These are phyloP conservation scores for Nothobranchius kuhntae DNA, from an alignment of 2,113 vertebrate genomes.

Conservation along the genomic window DNA sequence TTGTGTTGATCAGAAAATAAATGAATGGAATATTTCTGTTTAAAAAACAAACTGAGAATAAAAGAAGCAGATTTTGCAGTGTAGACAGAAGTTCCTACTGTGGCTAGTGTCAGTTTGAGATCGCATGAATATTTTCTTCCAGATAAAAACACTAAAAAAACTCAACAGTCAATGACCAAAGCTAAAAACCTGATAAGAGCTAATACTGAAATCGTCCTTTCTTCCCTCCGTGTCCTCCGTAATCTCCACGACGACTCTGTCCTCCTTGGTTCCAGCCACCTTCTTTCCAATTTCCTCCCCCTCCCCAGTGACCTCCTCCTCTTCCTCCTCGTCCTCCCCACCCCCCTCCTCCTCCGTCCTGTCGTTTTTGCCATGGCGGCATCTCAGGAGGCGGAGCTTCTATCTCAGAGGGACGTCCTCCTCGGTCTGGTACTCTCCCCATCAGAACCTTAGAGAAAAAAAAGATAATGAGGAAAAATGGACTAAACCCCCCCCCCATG, in stretches of 20 bases:
- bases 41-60: too few species aligned
- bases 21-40: too few species aligned
- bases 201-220: slow-evolving; percentile 64
- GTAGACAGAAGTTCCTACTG: too few species aligned
- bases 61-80: too few species aligned
- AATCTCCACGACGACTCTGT: slow-evolving; percentile 48
- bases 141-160: too few species aligned
- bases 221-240: slow-evolving; percentile 64
- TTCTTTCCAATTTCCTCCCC: slow-evolving; percentile 49
- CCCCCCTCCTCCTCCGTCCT: slow-evolving; percentile 78
- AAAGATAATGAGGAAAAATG: background rate
- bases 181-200: background rate
- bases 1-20: too few species aligned
- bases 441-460: slow-evolving; percentile 84
- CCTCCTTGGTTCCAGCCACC: slow-evolving; percentile 70
- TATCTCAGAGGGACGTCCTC: slow-evolving; percentile 92
- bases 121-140: too few species aligned
- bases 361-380: slow-evolving; percentile 93
- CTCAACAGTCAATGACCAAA: too few species aligned
- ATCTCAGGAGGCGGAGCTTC: slow-evolving; percentile 91
- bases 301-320: slow-evolving; percentile 46
- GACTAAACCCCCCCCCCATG: too few species aligned
- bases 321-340: slow-evolving; percentile 50
- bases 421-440: slow-evolving; percentile 95
- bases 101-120: too few species aligned